Base-by-base conservation (phyloP, 2,888 invertebrate genomes). In the Leptopterna dolabrata region DNA sequence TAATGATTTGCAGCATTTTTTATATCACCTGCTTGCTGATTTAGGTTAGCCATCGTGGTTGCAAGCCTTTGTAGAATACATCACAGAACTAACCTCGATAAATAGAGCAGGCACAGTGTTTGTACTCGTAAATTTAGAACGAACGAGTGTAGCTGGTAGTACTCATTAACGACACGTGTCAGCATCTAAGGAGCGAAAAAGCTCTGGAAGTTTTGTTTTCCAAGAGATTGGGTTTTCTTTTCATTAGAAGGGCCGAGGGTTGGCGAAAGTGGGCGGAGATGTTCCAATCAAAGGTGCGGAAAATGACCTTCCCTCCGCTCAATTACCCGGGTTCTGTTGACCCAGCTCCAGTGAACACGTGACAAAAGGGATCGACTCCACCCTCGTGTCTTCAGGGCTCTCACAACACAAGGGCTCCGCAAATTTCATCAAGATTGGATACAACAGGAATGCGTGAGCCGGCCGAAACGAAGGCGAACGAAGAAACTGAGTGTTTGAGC, bases 161-260 rank as follows among this genome's bases (percentile, higher is more conserved):
- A 55, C 55, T 55, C 55, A 24, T 24, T 55, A 9, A 51, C 36
- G 19, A 73, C 73, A 29, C 29, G 36, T 30, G 73, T 73, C 19
- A 27, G 36, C 19, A 7, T 29, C 73, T 7, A 14, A 24, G 19
- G 27, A 14, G 27, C 0, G 73, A 6, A 9, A 76, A 36, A 41
- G 36, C 36, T 6, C 13, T 24, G 63, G 63, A 4, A n/a, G 51
- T 51, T 47, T 19, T 81, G 81, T 81, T 81, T 81, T 81, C 81
- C 81, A 24, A 81, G 55, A 29, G 81, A 81, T 81, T 81, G 81
- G 81, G 81, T 81, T 81, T 81, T 81, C 81, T 81, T 81, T 81
- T 81, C 81, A 81, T 81, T 81, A 81, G 81, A 55, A n/a, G 45
- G 19, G 27, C 81, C 27, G 29, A 51, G 51, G 27, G 30, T 41